Base-by-base conservation (phyloP, 2,113 vertebrate species). In the Diglossa brunneiventris region DNA sequence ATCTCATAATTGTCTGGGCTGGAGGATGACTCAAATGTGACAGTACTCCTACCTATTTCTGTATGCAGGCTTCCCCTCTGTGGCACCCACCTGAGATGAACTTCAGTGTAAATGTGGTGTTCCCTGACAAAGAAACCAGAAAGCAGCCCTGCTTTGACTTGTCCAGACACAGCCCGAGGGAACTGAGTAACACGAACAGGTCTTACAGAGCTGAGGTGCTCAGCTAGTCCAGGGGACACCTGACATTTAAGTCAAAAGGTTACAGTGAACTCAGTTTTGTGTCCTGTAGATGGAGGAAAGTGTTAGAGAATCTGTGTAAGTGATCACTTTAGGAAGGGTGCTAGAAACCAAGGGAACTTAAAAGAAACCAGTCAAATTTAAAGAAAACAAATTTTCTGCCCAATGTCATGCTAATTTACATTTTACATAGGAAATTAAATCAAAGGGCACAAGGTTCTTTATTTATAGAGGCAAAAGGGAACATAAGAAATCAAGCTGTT, bases 1-100 rank as follows among this genome's bases (percentile, higher is more conserved):
- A 66, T 92, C 90, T 89, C 55, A 31, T 85, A 90, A 92, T 67
- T 90, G 92, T 96, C 96, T 92, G 92, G 68, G 72, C 63, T 86
- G 76, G 59, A 81, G 64, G 73, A 83, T 83, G 89, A 94, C 83
- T 94, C 92, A 95, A 86, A 83, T 1, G 9, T 44, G 79, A 86
- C 86, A 83, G 80, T 26, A 39, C 67, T 69, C 55, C 79, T 23
- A 80, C 75, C 78, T 42, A 50, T 24, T 77, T 67, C 68, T 50
- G 72, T 16, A 7, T 31, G 30, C 53, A 83, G 64, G 69, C 44
- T 95, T 94, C 81, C 84, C 26, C 44, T 70, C 73, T 23, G 63
- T 7, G 68, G 47, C 6, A 4, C n/a, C 79, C 76, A 77, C 79
- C 80, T 5, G 4, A 74, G 68, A 83, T 55, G 76, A 92, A 77